Base-by-base conservation (phyloP, 2,113 vertebrate genomes). In the Naja naja region DNA sequence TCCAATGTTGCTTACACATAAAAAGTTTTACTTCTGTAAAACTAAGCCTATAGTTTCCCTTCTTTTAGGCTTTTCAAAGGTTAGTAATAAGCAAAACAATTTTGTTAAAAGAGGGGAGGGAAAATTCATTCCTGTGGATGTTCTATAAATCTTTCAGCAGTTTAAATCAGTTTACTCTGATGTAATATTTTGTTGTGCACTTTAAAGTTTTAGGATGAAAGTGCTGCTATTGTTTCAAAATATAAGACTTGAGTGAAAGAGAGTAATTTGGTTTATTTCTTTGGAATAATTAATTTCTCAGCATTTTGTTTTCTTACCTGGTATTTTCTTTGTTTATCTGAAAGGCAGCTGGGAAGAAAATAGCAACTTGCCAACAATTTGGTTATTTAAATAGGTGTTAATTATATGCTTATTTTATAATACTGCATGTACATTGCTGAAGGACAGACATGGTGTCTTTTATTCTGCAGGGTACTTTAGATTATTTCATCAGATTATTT, bases 181-280 rank as follows among this genome's bases (percentile, higher is more conserved):
- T 95, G 86, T 43, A 69, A 94, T 96, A 94, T 96, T 94, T 96
- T 95, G 93, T 90, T 23, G 95, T 90, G 55, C 91, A 95, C 96
- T 97, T 97, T 97, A 96, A 97, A 97, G 96, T 96, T 90, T 94
- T 95, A 93, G 94, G 96, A 97, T 97, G 94, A 96, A 96, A 96
- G 96, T 96, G 89, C 87, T 96, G 53, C 90, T 97, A 93, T 95
- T 97, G 96, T 97, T 97, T 93, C 95, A 95, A 96, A 96, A 95
- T 92, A 88, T 81, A 94, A 94, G 92, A 95, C 58, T 94, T n/a
- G 93, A 64, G 55, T 34, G 53, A 90, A 91, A 69, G 74, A 92
- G 60, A 89, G 58, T 22, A 93, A 90, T 88, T 94, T 4, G 1
- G 9, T 94, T 96, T 3, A 0, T 96, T 96, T 91, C n/a, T 11